phyloP scores from a whole-genome alignment of 2,888 invertebrate genomes.

The Cryptus viduatorius region DNA sequence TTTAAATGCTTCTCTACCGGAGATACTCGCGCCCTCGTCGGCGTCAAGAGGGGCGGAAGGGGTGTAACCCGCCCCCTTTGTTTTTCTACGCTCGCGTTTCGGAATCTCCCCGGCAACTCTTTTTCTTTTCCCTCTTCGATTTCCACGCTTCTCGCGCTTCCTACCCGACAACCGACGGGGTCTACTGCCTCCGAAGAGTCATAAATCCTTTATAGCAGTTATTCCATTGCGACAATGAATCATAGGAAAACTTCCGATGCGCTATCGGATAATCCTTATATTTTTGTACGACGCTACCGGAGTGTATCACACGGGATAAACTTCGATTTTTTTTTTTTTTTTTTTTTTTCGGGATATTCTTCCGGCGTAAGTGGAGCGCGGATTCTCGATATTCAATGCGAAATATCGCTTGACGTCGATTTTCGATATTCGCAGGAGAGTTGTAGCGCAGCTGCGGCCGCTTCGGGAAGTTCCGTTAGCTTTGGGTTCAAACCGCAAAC shows the following conservation, averaged over 20 bases:
- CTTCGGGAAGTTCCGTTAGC: constrained; percentile 3
- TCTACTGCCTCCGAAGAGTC: constrained; percentile 49
- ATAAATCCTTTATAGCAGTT: constrained; percentile 61
- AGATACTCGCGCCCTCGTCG: constrained; percentile 40
- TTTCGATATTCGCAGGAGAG: neutral
- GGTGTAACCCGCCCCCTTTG: constrained; percentile 2
- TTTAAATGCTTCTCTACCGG: constrained; percentile 67
- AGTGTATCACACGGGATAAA: neutral
- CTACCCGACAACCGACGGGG: constrained; percentile 44
- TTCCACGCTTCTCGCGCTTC: constrained; percentile 29
- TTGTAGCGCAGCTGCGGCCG: neutral
- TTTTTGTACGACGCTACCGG: neutral
- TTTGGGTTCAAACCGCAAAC: constrained; percentile 22
- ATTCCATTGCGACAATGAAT: constrained; percentile 65
- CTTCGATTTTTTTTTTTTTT: constrained; percentile 14
- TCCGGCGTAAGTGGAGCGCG: neutral
- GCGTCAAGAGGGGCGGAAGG: neutral
- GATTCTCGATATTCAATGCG: constrained; percentile 28
- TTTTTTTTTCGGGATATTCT: constrained; percentile 8
- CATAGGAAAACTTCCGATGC: constrained; percentile 46
- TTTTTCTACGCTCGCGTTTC: constrained; percentile 31
- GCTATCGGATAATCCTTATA: constrained; percentile 43
- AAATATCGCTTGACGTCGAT: constrained; percentile 27
- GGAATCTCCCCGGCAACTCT: constrained; percentile 20
- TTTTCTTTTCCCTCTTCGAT: constrained; percentile 30